Evolutionary conservation across 2,113 vertebrate genomes (phyloP), one percentile per base, ranked within the genome.

Genomic region (Myocastor coypus): DNA sequence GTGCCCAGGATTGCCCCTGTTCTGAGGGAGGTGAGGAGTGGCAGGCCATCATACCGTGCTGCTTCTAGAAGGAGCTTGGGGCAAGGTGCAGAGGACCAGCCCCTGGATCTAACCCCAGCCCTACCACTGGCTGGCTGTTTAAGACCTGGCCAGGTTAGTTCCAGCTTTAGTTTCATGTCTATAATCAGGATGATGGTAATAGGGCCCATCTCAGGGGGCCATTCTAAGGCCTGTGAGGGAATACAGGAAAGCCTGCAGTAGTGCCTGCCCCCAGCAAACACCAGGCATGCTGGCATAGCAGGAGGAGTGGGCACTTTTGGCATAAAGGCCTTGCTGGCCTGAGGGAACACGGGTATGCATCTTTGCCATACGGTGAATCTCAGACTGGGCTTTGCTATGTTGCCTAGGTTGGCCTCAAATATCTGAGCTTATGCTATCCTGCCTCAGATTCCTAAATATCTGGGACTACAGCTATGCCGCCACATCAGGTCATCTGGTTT

Each of bases 201-300:
- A 12, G 66, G 1, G 12, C 37, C 42, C 10, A 12, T 6, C 57
- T 78, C 83, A 16, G 17, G 8, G 26, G 11, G 46, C 1, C 40
- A 17, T 40, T 8, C 46, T 37, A n/a, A 66, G 42, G 32, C 3
- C 28, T n/a, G 32, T 19, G 61, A 94, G 37, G 55, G 66, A 37
- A 52, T 10, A 37, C 0, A 2, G 0, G 1, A 63, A n/a, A 88
- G 66, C 22, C 34, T 57, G n/a, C 3, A 14, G 16, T 9, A 22
- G 13, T 12, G 26, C 40, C 78, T 46, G 8, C 32, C 83, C 86
- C 17, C 52, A 10, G 42, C 32, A 42, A 64, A 52, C 37, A 80
- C 42, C 59, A 2, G 6, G 13, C 8, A 61, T 19, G 4, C 50
- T 50, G 30, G 52, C 64, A 55, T 55, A 4, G 24, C 61, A 22